Base-by-base conservation (phyloP, 2,797 vertebrate species). In the Peromyscus melanophrys region DNA sequence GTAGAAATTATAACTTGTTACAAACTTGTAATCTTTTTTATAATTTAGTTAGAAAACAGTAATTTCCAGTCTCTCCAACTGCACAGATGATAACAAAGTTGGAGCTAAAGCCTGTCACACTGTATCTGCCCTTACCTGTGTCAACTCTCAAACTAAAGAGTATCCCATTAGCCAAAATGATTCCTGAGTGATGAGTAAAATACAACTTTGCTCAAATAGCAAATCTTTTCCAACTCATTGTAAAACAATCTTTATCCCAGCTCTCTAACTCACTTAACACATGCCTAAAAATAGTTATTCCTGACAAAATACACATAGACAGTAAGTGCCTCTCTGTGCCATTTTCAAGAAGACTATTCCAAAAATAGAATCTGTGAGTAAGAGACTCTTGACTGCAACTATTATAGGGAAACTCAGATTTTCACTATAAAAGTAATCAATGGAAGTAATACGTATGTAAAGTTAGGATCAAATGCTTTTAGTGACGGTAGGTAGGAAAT, bases 191-290 rank as follows among this genome's bases (percentile, higher is more conserved):
- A 0, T 25, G 73, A 34, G 17, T 76, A 65, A 81, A 87, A 93
- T 29, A 77, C 37, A 85, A 90, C 40, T 92, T 90, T 89, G 52
- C 40, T 92, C 46, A 87, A 92, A 71, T 0, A 75, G 25, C 34
- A 89, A 89, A 83, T 29, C n/a, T 61, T 88, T 86, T 61, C 59
- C 40, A 88, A 76, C 29, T 92, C 80, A 94, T 43, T 40, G 49
- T 71, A 81, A 90, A 90, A 55, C 59, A 29, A 76, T 75, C 23
- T 78, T 94, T 92, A 73, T 43, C 43, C 6, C 1, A 82, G 34
- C n/a, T 75, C 92, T 59, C 88, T 84, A 69, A 69, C 31, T 81
- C 76, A 95, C 29, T 85, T 73, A 96, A 82, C 14, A 89, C 52
- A 80, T 80, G 65, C 63, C 57, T 82, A n/a, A 93, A 49, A 97